phyloP scores from a whole-genome alignment of 2,888 invertebrate species.

The Scelioninae gen. 1 region DNA sequence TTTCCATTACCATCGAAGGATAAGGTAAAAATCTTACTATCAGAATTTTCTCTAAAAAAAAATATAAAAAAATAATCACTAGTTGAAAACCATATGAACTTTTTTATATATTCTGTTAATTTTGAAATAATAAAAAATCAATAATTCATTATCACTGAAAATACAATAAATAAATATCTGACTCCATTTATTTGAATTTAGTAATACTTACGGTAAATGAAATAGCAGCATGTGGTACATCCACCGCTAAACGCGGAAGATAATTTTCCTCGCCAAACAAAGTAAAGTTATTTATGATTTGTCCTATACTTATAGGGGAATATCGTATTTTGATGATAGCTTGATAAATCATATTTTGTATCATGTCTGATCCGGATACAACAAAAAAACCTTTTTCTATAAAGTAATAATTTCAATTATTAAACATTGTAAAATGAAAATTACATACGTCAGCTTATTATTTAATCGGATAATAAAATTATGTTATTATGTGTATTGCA shows the following conservation, averaged over 20 bases:
- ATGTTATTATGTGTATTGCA: no score
- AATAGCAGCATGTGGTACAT: conserved; percentile 78
- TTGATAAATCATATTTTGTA: conserved; percentile 76
- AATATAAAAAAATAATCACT: no score
- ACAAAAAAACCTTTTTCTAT: conserved; percentile 76
- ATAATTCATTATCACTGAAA: no score
- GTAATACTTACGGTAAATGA: conserved; percentile 76
- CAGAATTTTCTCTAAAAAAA: no score
- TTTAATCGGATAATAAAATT: no score
- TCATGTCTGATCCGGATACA: conserved; percentile 79
- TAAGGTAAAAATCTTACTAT: no score
- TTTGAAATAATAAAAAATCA: no score
- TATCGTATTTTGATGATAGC: conserved; percentile 70
- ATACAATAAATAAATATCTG: background rate
- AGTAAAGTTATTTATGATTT: conserved; percentile 52
- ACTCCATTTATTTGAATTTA: background rate
- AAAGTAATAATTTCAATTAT: conserved; percentile 7
- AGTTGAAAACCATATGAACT: no score
- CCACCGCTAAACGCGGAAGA: conserved; percentile 73
- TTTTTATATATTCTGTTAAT: no score
- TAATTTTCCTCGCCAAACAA: conserved; percentile 61
- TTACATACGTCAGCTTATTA: no score
- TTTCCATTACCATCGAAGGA: no score
- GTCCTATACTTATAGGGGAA: conserved; percentile 55
- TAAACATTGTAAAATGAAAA: no score